Base-by-base conservation (phyloP, 2,113 vertebrate species). In the Sorex fumeus region DNA sequence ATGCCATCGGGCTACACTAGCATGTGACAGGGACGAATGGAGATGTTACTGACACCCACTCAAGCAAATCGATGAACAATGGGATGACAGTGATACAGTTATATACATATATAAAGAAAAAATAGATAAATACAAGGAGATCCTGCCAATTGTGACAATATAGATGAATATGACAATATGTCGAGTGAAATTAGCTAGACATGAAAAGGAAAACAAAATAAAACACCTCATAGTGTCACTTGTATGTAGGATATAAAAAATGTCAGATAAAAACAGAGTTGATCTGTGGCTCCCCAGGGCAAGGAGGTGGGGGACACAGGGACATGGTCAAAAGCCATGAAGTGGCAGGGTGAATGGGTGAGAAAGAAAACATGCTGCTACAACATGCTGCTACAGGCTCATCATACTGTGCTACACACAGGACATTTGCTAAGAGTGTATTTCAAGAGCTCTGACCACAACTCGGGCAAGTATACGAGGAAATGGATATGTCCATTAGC, bases 201-300 rank as follows among this genome's bases (percentile, higher is more conserved):
- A n/a, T 7, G 62, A 40, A 83, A 60, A 47, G 25, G 67, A 69
- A 36, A 70, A 77, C 27, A 47, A 60, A 45, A 60, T 23, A 60
- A 60, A 40, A 60, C 21, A 60, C 18, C 21, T 21, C 72, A 27
- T 50, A n/a, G 53, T 60, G 25, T 83, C 30, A 34, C 62, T 67
- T 75, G 28, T 6, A 64, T 21, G 53, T 8, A 19, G 40, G 62
- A 70, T 70, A 62, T 76, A 47, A 70, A 81, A 11, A 40, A 25
- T 30, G 57, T 40, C 16, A 45, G 78, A 27, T 18, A 36, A 34
- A 85, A 75, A 40, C 27, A 71, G 50, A 45, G 10, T n/a, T 32
- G 32, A 84, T 78, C 4, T 2, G 25, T n/a, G 8, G 18, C 15
- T 27, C 8, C n/a, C 7, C 1, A 21, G 11, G 19, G 6, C 0